Conservation (phyloP, 1,140 invertebrate species). For the Hylaeus anthracinus region DNA sequence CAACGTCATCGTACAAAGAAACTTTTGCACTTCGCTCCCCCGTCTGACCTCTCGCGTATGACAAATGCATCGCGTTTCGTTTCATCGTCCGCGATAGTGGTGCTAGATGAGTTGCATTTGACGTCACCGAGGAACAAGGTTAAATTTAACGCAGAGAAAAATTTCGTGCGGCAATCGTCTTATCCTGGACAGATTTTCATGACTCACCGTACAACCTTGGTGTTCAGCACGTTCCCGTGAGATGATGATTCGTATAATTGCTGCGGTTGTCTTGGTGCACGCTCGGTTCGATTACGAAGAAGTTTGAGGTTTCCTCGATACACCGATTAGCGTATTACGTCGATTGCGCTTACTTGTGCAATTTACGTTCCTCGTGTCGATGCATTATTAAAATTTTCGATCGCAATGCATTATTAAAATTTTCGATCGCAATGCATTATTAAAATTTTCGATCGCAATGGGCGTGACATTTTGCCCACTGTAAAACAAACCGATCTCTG, state of each 20-base stretch:
- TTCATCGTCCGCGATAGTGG: background rate
- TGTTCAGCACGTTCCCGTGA: conserved; percentile 62
- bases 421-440: too few relatives aligned
- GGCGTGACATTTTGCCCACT: too few relatives aligned
- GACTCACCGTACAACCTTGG: conserved; percentile 72
- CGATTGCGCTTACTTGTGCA: conserved; percentile 34
- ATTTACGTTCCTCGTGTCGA: conserved; percentile 31
- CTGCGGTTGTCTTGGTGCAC: conserved; percentile 23
- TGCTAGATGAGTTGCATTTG: conserved; percentile 18
- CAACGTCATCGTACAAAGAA: background rate
- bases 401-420: too few relatives aligned
- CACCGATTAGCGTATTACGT: background rate
- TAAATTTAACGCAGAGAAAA: conserved; percentile 41
- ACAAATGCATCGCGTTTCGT: background rate
- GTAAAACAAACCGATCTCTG: too few relatives aligned
- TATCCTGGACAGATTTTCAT: conserved; percentile 68
- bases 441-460: too few relatives aligned
- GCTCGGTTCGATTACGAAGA: conserved; percentile 43
- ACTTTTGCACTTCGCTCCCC: background rate
- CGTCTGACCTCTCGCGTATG: background rate
- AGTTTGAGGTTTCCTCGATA: conserved; percentile 47
- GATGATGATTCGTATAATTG: conserved; percentile 69
- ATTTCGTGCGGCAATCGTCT: conserved; percentile 39
- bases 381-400: conserved; percentile 17
- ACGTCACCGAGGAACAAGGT: conserved; percentile 32